Conservation (phyloP, 2,113 vertebrate species). For the Esox niger region DNA sequence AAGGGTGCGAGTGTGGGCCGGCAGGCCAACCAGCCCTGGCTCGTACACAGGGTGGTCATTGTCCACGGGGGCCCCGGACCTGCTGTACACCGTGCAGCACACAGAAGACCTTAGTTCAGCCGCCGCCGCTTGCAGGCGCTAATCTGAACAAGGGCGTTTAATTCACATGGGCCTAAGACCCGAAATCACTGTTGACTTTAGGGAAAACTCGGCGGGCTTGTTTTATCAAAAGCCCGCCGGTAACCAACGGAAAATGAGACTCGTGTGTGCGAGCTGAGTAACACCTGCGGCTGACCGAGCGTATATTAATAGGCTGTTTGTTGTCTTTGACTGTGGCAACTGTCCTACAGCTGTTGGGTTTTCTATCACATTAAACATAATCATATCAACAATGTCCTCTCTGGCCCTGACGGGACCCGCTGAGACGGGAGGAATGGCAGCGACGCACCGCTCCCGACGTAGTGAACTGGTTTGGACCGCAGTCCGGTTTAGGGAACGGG, state of each 20-base stretch:
- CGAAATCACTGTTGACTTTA: slow-evolving; percentile 27
- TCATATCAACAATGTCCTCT: slow-evolving; percentile 35
- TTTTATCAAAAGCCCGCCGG: no score
- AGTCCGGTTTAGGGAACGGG: no score
- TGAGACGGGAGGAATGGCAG: slow-evolving; percentile 20
- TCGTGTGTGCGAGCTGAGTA: no score
- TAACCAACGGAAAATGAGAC: no score
- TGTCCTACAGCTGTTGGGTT: slow-evolving; percentile 38
- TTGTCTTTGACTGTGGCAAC: not conserved
- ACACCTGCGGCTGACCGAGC: not conserved
- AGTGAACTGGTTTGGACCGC: no score
- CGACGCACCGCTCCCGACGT: no score
- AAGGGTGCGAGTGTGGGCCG: slow-evolving; percentile 25
- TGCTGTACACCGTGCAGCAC: slow-evolving; percentile 35
- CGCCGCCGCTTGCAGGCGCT: not conserved
- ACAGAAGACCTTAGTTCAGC: slow-evolving; percentile 47
- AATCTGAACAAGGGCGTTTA: slow-evolving; percentile 36
- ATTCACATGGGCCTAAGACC: slow-evolving; percentile 38
- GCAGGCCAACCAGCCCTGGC: slow-evolving; percentile 16
- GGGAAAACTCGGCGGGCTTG: slow-evolving; percentile 10
- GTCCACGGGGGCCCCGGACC: slow-evolving; percentile 17
- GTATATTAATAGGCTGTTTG: not conserved
- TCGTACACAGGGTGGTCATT: slow-evolving; percentile 42
- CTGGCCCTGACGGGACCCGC: slow-evolving; percentile 29
- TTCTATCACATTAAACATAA: slow-evolving; percentile 35